Conservation (phyloP, 2,113 vertebrate species). For the Syrmaticus mikado region DNA sequence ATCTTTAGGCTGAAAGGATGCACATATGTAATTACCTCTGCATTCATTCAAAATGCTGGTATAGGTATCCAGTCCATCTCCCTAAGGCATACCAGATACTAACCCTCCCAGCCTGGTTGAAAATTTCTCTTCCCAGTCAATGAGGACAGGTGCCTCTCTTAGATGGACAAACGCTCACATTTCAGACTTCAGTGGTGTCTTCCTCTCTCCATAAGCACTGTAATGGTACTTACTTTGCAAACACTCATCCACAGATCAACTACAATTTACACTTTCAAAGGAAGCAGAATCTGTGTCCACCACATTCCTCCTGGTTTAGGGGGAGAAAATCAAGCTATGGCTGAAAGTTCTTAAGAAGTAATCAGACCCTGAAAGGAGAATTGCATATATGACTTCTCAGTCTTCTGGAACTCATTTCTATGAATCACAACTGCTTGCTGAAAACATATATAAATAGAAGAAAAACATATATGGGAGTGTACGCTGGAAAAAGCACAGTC, state of each 20-base stretch:
- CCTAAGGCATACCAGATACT: not conserved
- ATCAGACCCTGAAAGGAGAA: not conserved
- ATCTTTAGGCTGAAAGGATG: not conserved
- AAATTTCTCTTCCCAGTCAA: not conserved
- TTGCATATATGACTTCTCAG: not conserved
- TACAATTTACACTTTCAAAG: not conserved
- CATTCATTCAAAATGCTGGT: not conserved
- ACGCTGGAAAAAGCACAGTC: not conserved
- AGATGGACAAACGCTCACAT: not conserved
- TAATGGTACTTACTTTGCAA: not conserved
- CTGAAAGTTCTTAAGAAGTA: not conserved
- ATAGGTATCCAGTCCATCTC: not conserved
- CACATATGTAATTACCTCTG: not conserved
- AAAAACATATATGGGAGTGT: not conserved
- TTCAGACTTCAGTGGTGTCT: fast-evolving
- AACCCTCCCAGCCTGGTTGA: not conserved
- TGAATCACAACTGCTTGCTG: not conserved
- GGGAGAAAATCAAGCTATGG: not conserved
- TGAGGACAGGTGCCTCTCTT: not conserved
- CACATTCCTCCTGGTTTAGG: not conserved
- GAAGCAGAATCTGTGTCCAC: not conserved
- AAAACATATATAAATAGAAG: not conserved
- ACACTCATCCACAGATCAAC: not conserved
- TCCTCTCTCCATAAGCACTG: not conserved
- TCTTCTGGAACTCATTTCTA: not conserved